Conservation (phyloP, 2,797 vertebrate genomes). For the Muscicapa striata region DNA sequence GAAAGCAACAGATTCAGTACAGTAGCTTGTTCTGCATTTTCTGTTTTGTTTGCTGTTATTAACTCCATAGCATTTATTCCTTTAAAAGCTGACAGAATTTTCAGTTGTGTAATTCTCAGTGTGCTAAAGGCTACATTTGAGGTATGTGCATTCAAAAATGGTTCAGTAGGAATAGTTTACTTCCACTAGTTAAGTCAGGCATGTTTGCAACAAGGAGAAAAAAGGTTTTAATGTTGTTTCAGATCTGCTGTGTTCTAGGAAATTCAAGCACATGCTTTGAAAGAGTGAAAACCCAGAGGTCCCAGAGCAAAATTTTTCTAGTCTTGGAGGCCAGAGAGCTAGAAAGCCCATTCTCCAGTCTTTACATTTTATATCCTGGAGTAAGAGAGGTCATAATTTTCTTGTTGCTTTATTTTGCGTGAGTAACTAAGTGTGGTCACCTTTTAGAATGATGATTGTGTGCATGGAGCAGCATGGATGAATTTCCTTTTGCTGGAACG, state of each 20-base stretch:
- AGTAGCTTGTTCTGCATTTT: not conserved
- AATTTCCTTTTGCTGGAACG: not conserved
- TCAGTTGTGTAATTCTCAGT: not conserved
- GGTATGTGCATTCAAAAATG: not conserved
- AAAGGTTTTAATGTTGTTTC: not conserved
- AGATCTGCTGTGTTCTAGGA: not conserved
- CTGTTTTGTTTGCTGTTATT: not conserved
- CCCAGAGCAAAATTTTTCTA: not conserved
- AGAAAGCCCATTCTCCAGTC: not conserved
- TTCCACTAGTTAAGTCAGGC: not conserved
- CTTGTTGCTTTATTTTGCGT: not conserved
- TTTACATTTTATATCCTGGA: not conserved
- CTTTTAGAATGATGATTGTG: rapidly evolving
- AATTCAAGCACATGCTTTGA: not conserved
- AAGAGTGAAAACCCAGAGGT: not conserved
- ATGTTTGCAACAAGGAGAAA: not conserved
- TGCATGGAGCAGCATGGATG: no score
- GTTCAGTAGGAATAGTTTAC: not conserved
- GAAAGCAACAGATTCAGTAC: not conserved
- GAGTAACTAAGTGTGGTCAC: not conserved
- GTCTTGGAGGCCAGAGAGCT: not conserved
- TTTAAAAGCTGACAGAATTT: not conserved
- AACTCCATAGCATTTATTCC: not conserved
- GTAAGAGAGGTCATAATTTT: not conserved
- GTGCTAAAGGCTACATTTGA: not conserved